Evolutionary conservation across 1,140 invertebrate species (phyloP).

Genomic region (Yoshiicerus persimilis): DNA sequence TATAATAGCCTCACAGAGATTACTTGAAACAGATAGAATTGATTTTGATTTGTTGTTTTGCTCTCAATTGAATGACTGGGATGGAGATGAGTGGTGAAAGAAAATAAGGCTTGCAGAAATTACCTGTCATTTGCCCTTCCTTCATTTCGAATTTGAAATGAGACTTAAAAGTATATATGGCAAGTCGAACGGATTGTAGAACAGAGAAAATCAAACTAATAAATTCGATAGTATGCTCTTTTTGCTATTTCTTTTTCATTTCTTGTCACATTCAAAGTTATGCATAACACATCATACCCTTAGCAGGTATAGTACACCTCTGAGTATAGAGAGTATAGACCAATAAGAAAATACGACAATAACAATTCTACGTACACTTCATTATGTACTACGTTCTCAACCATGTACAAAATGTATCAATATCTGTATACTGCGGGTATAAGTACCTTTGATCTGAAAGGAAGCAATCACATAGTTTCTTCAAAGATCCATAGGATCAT

Average conservation of each 20-base stretch:
- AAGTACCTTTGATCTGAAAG: conserved; percentile 5
- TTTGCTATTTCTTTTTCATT: neutral
- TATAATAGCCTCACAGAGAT: neutral
- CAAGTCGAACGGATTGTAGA: too few species aligned
- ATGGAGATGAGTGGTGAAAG: conserved; percentile 8
- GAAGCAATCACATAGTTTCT: conserved; percentile 20
- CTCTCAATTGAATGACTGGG: conserved; percentile 3
- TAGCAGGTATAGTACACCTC: too few species aligned
- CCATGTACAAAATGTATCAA: neutral
- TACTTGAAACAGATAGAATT: neutral
- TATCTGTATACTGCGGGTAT: neutral
- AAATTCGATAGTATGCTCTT: neutral
- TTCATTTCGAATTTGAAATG: neutral
- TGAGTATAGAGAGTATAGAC: too few species aligned
- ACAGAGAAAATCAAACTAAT: neutral
- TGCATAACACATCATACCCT: neutral
- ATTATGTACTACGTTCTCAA: neutral
- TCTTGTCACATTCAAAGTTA: neutral
- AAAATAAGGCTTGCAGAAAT: conserved; percentile 17
- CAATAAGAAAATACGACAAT: neutral
- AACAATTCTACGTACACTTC: neutral
- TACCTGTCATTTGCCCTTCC: conserved; percentile 21
- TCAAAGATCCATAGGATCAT: neutral
- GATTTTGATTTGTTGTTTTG: conserved; percentile 10
- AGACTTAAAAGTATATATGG: neutral